Conservation (phyloP, 2,888 invertebrate species). For the Habroteleia sp. region DNA sequence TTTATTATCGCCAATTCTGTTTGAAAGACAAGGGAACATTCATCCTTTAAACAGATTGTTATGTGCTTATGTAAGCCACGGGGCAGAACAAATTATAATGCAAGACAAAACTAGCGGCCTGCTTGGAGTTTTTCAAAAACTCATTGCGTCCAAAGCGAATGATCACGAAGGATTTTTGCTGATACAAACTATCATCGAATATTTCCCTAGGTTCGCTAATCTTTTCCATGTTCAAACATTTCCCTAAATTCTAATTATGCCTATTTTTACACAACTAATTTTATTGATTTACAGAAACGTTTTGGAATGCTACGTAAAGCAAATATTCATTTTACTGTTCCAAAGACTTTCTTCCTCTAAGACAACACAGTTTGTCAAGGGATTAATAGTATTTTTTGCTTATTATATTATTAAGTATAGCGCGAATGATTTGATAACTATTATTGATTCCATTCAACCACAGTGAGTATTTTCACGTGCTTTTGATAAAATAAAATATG, state of each 20-base stretch:
- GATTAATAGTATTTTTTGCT: slow-evolving; percentile 94
- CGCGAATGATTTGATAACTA: slow-evolving; percentile 87
- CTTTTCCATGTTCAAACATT: no score
- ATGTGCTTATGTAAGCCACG: slow-evolving; percentile 91
- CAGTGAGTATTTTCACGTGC: no score
- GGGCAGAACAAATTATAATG: slow-evolving; percentile 86
- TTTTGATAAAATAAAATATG: no score
- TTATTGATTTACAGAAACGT: slow-evolving; percentile 83
- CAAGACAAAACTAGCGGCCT: slow-evolving; percentile 89
- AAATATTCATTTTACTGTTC: slow-evolving; percentile 95
- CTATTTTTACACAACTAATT: no score
- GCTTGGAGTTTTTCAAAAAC: slow-evolving; percentile 97
- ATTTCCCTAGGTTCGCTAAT: slow-evolving; percentile 86
- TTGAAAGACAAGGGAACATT: slow-evolving; percentile 97
- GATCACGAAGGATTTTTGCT: slow-evolving; percentile 98
- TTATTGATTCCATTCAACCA: slow-evolving; percentile 92
- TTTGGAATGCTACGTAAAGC: slow-evolving; percentile 89
- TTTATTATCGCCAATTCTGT: slow-evolving; percentile 93
- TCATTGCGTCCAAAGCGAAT: slow-evolving; percentile 96
- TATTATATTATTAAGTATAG: slow-evolving; percentile 92
- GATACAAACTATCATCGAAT: slow-evolving; percentile 91
- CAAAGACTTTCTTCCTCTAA: slow-evolving; percentile 95
- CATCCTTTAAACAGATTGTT: slow-evolving; percentile 95
- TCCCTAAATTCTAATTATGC: no score
- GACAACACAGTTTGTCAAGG: slow-evolving; percentile 96